Base-by-base conservation (phyloP, 2,888 invertebrate genomes). In the Strigamia maritima region DNA sequence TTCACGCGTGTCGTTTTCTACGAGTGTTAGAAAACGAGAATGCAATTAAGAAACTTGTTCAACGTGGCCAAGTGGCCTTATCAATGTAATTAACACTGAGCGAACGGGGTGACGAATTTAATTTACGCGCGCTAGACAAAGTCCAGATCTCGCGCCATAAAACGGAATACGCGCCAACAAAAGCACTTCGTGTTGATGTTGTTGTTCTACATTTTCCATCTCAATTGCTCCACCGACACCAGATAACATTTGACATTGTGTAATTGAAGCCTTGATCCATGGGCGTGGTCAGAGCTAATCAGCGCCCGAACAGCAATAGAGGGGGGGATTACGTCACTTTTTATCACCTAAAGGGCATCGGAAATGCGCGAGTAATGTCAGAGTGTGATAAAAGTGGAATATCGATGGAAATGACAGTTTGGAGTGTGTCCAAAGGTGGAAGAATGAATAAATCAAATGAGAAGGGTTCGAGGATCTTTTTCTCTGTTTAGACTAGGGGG, bases 1-100 rank as follows among this genome's bases (percentile, higher is more conserved):
- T 87, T 94, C 94, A 84, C 94, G 91, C 86, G 28, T 77, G 60
- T 94, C 94, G 86, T 95, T 94, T 87, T 94, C 94, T 93, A 90
- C 75, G 87, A 89, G 35, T 10, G 14, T 14, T 1, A 28, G 16
- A 24, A 70, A 19, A 3, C 3, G 44, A 3, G 44, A n/a, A n/a
- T 14, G 44, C 44, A n/a, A 44, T 44, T 44, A 44, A n/a, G 44
- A 35, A 44, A n/a, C 44, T 14, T n/a, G 44, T 44, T 44, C 44
- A 44, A 44, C 44, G 44, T 4, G 44, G 44, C 44, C 44, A 44
- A 44, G 44, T 44, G 44, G 44, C 44, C 44, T 44, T 44, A 44
- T 44, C 44, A 44, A 44, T 44, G 44, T 44, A 44, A 44, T 44
- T 44, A 44, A 16, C 44, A n/a, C 44, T n/a, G 44, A 44, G 44